A percentile compares a stretch with the other conserved stretches of the same genome.
These are phyloP conservation scores for Drosophila sp. DNA, from an alignment of 1,140 invertebrate genomes.

Conservation along the genomic window DNA sequence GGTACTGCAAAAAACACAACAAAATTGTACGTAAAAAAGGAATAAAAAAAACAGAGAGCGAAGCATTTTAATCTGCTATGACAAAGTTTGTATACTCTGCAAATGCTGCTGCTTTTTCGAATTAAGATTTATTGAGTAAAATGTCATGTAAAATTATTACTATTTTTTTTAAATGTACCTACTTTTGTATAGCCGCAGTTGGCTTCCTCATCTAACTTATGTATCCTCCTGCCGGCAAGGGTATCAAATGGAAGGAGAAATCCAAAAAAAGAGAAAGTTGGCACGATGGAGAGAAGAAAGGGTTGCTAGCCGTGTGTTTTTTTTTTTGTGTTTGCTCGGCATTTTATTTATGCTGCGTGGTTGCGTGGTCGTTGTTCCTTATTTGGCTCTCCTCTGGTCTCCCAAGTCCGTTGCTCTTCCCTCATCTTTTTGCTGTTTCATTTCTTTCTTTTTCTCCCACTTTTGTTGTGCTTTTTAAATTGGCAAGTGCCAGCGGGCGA, in stretches of 20 bases:
- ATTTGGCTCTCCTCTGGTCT: constrained; percentile 47
- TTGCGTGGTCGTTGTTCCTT: constrained; percentile 41
- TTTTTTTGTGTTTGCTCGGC: constrained; percentile 60
- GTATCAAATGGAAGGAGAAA: not conserved
- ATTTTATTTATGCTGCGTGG: constrained; percentile 79
- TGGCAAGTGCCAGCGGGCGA: constrained; percentile 76
- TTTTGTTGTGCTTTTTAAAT: constrained; percentile 65
- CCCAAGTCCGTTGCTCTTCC: not conserved
- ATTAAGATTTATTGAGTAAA: too few species aligned
- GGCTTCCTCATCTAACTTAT: too few species aligned
- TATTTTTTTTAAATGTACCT: too few species aligned
- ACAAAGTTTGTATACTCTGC: too few species aligned
- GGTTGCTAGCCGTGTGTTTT: constrained; percentile 26
- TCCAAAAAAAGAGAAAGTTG: constrained; percentile 38
- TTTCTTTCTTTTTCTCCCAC: constrained; percentile 1
- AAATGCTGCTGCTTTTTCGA: too few species aligned
- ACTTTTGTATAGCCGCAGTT: too few species aligned
- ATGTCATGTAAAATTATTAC: too few species aligned
- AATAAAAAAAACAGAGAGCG: too few species aligned
- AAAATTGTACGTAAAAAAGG: not conserved
- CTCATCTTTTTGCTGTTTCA: not conserved
- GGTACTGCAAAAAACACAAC: constrained; percentile 13
- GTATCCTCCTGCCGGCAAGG: not conserved
- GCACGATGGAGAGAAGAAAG: constrained; percentile 33
- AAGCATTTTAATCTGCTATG: not conserved